Evolutionary conservation across 2,888 invertebrate genomes (phyloP).

Genomic region (Lepas anatifera): DNA sequence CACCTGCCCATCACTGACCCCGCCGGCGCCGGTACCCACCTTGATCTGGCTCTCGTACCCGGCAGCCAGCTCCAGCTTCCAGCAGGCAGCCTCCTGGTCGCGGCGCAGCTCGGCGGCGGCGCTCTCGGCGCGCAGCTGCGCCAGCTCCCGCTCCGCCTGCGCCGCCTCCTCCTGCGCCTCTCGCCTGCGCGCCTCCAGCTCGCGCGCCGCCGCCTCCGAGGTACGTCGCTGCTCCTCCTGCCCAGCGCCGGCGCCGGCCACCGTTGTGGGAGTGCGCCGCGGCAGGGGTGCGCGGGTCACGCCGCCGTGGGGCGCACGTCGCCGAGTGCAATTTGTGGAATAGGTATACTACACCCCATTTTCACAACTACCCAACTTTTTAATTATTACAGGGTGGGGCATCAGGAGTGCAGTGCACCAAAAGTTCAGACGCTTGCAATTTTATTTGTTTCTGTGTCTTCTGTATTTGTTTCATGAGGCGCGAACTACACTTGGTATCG

Average conservation of each 20-base stretch:
- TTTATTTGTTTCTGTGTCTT: no score
- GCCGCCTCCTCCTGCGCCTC: neutral
- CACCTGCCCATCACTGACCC: neutral
- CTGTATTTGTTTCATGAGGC: no score
- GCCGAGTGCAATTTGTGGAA: no score
- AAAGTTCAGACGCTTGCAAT: no score
- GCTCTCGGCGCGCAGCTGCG: neutral
- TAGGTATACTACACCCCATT: no score
- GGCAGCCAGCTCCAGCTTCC: neutral
- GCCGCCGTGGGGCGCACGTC: no score
- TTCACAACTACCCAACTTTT: no score
- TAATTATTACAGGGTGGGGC: no score
- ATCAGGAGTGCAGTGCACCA: no score
- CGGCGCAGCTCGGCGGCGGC: conserved; percentile 3
- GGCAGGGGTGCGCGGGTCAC: no score
- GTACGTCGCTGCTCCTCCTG: conserved; percentile 5
- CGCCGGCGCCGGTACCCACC: neutral
- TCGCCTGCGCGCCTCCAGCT: conserved; percentile 1
- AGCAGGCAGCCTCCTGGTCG: conserved; percentile 7
- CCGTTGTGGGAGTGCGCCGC: no score
- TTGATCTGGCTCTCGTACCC: conserved; percentile 8
- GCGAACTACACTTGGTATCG: no score
- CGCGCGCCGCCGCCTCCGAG: neutral
- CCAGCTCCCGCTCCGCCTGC: conserved; percentile 6
- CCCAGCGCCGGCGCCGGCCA: neutral